These are phyloP conservation scores for Pachyuromys duprasi DNA, from an alignment of 2,797 vertebrate species.

Conservation along the genomic window DNA sequence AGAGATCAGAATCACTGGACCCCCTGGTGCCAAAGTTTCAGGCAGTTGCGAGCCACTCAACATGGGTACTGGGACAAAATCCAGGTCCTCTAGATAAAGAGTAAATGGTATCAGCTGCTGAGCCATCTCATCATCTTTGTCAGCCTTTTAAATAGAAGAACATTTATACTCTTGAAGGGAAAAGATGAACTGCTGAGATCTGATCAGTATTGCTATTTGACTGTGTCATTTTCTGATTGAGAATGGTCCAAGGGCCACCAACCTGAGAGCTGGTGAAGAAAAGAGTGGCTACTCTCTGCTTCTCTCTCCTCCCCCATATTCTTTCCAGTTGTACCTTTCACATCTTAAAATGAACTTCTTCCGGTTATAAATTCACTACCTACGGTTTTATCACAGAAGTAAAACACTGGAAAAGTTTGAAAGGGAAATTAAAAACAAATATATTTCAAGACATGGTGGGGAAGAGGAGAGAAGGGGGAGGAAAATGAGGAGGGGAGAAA, in stretches of 20 bases:
- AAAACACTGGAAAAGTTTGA: slow-evolving; percentile 47
- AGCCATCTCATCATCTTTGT: background rate
- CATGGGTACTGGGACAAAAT: background rate
- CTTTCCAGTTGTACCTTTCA: background rate
- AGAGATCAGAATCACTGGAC: background rate
- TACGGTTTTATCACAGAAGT: slow-evolving; percentile 49
- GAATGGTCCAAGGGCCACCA: background rate
- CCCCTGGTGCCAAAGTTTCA: background rate
- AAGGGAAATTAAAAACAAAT: background rate
- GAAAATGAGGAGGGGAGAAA: too few species aligned
- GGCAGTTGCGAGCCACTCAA: background rate
- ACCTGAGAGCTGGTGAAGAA: slow-evolving; percentile 2
- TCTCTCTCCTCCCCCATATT: background rate
- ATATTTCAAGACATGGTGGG: background rate
- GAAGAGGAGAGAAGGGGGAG: background rate
- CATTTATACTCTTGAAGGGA: background rate
- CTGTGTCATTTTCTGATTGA: background rate
- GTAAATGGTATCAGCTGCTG: background rate
- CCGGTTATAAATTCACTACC: background rate
- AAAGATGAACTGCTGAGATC: background rate
- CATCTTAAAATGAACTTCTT: slow-evolving; percentile 45
- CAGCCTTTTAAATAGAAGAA: slow-evolving; percentile 20
- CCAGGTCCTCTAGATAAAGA: background rate
- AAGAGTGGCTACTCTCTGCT: background rate
- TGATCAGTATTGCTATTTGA: background rate